These are phyloP conservation scores for Cataglyphis albicans DNA, from an alignment of 2,888 invertebrate genomes.

Conservation along the genomic window DNA sequence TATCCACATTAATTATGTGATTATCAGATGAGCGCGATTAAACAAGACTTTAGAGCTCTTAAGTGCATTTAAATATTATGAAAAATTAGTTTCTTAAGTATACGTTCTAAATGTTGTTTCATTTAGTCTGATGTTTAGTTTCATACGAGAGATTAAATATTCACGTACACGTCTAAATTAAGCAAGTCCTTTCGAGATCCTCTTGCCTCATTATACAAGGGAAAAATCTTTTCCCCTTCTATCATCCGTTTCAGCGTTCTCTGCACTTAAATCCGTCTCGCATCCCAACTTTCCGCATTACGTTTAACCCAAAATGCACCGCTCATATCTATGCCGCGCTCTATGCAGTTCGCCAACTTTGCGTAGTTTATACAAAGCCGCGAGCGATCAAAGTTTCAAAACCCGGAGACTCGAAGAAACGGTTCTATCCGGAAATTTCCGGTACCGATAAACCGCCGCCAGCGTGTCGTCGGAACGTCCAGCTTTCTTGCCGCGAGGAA, in stretches of 20 bases:
- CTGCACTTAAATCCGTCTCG: conserved; percentile 16
- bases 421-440: conserved; percentile 24
- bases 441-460: conserved; percentile 32
- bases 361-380: conserved; percentile 52
- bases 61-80: conserved; percentile 26
- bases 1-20: background rate
- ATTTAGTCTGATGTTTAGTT: background rate
- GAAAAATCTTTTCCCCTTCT: background rate
- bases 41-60: background rate
- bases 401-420: conserved; percentile 36
- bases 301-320: conserved; percentile 44
- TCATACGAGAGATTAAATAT: conserved; percentile 20
- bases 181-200: background rate
- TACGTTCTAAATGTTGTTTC: background rate
- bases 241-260: conserved; percentile 3
- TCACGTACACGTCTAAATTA: conserved; percentile 29
- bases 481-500: conserved; percentile 14
- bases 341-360: conserved; percentile 21
- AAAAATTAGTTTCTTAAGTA: conserved; percentile 22
- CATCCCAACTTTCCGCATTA: conserved; percentile 41
- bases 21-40: background rate
- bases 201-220: background rate
- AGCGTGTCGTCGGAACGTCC: conserved; percentile 20
- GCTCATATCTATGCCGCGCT: conserved; percentile 35
- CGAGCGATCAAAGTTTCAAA: conserved; percentile 52